Evolutionary conservation across 1,140 invertebrate genomes (phyloP), one percentile per base, ranked within the genome.

Genomic region (Papilio machaon): DNA sequence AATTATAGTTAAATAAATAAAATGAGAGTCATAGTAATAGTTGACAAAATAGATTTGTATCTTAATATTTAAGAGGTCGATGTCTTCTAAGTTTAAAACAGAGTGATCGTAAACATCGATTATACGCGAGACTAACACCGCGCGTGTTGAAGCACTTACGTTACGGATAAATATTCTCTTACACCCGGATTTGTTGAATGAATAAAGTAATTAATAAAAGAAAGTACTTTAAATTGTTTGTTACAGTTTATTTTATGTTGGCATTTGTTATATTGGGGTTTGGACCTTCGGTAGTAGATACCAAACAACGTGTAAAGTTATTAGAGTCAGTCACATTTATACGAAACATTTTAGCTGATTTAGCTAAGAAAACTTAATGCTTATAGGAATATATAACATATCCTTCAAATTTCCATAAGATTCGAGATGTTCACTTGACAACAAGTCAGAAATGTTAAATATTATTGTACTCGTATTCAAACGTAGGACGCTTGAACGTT

Each of bases 21-120:
- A 30, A 10, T 23, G 19, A 60, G 58, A 19, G 60, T 64, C 60
- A 64, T 30, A 13, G 60, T 64, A 19, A 64, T 30, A 13, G 60
- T 64, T 64, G 10, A 64, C 23, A 64, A 58, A 64, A 64, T 64
- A 64, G 60, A 64, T 30, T 23, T 64, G 8, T 35, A 54, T 8
- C 17, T 77, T 30, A 23, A 46, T n/a, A 76, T 23, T 2, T 19
- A n/a, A 43, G 11, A 64, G 77, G 54, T 79, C 77, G 30, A 79
- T 79, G 77, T 13, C 77, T 47, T 46, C n/a, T 15, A 70, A 35
- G 64, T 43, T 64, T 43, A 46, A n/a, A 38, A 67, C 38, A 67
- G 77, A 13, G 2, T n/a, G 15, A 38, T 79, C 77, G 77, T 79
- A 79, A 67, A 79, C 35, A 79, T 10, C 30, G 77, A 79, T 79